Percentiles rank a stretch among this genome's conserved stretches.
phyloP scores from a whole-genome alignment of 2,888 invertebrate genomes.

The Euspilapteryx auroguttella region DNA sequence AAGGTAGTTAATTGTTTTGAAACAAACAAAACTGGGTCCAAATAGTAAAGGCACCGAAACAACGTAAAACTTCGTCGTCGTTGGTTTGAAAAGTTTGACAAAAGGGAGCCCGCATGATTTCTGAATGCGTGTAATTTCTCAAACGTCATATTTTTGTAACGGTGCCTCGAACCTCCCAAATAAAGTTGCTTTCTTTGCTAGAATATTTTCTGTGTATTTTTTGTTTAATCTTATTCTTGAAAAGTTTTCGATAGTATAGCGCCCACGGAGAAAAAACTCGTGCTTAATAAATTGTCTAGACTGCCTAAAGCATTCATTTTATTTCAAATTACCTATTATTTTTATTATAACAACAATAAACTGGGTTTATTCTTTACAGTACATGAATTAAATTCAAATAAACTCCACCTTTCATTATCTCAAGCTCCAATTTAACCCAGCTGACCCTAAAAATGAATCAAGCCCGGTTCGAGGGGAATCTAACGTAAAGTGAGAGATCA shows the following conservation, averaged over 20 bases:
- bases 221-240: no score
- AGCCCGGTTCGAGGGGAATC: conserved; percentile 47
- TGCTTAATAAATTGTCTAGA: no score
- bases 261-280: no score
- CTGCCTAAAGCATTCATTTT: no score
- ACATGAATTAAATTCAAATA: no score
- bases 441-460: conserved; percentile 51
- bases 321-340: no score
- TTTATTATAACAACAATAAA: no score
- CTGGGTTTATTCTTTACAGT: no score
- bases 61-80: conserved; percentile 46
- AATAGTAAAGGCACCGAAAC: conserved; percentile 35
- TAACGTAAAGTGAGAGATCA: conserved; percentile 47
- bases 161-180: conserved; percentile 38
- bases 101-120: conserved; percentile 54
- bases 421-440: conserved; percentile 58
- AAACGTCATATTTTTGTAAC: conserved; percentile 56
- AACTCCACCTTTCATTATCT: no score
- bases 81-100: conserved; percentile 47
- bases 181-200: no score
- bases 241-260: no score
- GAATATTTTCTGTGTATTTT: no score
- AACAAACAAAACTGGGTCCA: conserved; percentile 17
- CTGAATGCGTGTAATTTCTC: conserved; percentile 61
- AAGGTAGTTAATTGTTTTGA: conserved; percentile 6